Evolutionary conservation across 2,888 invertebrate species (phyloP).

Genomic region (Zhuqinia jingwanae): DNA sequence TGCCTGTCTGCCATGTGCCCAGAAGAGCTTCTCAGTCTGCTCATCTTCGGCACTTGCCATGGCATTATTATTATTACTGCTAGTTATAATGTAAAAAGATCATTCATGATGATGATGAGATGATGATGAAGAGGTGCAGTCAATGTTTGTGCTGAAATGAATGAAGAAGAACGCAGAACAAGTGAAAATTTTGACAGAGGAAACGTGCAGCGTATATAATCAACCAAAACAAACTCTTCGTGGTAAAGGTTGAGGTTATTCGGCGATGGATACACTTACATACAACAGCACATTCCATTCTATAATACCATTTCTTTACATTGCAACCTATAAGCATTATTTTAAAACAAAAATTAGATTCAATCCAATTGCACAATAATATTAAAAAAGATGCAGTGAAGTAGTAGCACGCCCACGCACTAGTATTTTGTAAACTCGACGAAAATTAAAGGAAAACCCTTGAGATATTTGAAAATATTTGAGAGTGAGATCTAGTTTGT

Average conservation of each 20-base stretch:
- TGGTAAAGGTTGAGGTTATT: not conserved
- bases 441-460: no score
- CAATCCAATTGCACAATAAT: no score
- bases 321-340: no score
- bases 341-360: no score
- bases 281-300: no score
- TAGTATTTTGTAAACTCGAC: no score
- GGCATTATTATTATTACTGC: not conserved
- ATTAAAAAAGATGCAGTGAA: no score
- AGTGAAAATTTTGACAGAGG: conserved; percentile 38
- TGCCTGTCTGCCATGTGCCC: conserved; percentile 18
- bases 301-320: no score
- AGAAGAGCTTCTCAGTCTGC: not conserved
- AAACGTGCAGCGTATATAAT: conserved; percentile 27
- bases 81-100: no score
- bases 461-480: no score
- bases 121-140: conserved; percentile 26
- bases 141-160: not conserved
- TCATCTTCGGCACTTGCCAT: not conserved
- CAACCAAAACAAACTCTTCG: not conserved
- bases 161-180: not conserved
- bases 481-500: no score
- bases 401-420: no score
- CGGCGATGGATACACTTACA: not conserved
- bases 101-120: not conserved